Percentiles rank a stretch among this genome's conserved stretches.
Conservation (phyloP, 2,888 invertebrate species). For the Coenonympha glycerion region DNA sequence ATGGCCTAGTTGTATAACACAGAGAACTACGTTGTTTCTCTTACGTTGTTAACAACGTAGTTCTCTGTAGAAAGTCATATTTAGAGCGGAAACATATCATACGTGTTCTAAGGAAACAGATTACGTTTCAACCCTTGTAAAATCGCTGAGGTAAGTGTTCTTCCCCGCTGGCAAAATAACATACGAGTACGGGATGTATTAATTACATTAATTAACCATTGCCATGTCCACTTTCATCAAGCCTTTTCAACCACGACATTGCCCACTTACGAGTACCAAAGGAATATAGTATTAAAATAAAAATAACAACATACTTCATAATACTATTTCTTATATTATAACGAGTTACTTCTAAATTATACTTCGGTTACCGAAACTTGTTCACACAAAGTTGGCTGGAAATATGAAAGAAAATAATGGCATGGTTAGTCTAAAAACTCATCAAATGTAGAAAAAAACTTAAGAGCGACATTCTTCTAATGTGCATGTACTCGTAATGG, state of each 20-base stretch:
- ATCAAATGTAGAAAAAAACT: conserved; percentile 32
- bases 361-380: conserved; percentile 69
- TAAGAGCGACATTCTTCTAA: conserved; percentile 33
- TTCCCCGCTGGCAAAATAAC: too few species aligned
- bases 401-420: conserved; percentile 62
- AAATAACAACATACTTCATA: conserved; percentile 57
- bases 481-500: conserved; percentile 27
- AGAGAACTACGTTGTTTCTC: too few species aligned
- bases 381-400: conserved; percentile 76
- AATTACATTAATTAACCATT: conserved; percentile 5
- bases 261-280: conserved; percentile 70
- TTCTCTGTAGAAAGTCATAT: too few species aligned
- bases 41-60: too few species aligned
- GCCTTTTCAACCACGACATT: conserved; percentile 47
- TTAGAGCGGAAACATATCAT: too few species aligned
- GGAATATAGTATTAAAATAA: conserved; percentile 52
- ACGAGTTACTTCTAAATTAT: conserved; percentile 66
- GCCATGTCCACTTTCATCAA: conserved; percentile 21
- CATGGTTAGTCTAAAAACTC: conserved; percentile 59
- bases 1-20: conserved; percentile 13
- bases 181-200: too few species aligned
- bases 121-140: too few species aligned
- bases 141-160: too few species aligned
- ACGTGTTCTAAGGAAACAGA: too few species aligned
- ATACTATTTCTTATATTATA: conserved; percentile 54